Conservation (phyloP, 2,113 vertebrate genomes). For the Pseudorhombus dupliciocellatus region DNA sequence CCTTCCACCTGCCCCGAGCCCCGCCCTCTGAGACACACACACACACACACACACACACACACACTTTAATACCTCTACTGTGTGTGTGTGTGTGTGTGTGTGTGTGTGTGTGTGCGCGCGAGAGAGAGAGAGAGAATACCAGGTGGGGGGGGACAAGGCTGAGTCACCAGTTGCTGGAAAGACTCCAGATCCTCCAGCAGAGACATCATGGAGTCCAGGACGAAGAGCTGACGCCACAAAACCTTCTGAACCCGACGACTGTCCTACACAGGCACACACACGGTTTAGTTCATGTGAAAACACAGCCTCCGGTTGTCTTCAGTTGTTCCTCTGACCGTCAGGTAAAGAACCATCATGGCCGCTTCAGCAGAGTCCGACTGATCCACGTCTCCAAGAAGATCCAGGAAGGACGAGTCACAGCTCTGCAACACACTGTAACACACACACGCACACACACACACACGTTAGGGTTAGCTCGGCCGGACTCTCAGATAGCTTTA, state of each 20-base stretch:
- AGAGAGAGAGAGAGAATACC: slow-evolving; percentile 47
- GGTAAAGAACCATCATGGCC: slow-evolving; percentile 60
- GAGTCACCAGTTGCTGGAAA: slow-evolving; percentile 64
- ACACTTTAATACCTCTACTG: not conserved
- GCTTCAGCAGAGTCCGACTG: slow-evolving; percentile 56
- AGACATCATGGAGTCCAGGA: slow-evolving; percentile 75
- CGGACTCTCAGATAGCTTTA: slow-evolving; percentile 2
- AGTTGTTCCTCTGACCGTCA: slow-evolving; percentile 59
- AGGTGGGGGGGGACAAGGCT: slow-evolving; percentile 51
- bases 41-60: slow-evolving; percentile 15
- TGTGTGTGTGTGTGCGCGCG: not conserved
- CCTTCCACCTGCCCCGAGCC: slow-evolving; percentile 72
- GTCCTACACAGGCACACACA: slow-evolving; percentile 64
- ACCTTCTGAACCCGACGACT: slow-evolving; percentile 78
- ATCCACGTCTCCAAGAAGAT: slow-evolving; percentile 50
- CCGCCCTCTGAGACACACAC: slow-evolving; percentile 47
- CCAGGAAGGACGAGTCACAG: slow-evolving; percentile 62
- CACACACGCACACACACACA: not conserved
- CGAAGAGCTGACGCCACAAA: slow-evolving; percentile 75
- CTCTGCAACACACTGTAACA: slow-evolving; percentile 67
- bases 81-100: not conserved
- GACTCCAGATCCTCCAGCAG: slow-evolving; percentile 70
- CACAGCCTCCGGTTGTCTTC: not conserved
- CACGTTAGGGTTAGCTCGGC: not conserved
- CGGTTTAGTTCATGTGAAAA: not conserved